Percentiles rank a stretch among this genome's conserved stretches.
Conservation (phyloP, 2,113 vertebrate genomes). For the Mustela lutreola region DNA sequence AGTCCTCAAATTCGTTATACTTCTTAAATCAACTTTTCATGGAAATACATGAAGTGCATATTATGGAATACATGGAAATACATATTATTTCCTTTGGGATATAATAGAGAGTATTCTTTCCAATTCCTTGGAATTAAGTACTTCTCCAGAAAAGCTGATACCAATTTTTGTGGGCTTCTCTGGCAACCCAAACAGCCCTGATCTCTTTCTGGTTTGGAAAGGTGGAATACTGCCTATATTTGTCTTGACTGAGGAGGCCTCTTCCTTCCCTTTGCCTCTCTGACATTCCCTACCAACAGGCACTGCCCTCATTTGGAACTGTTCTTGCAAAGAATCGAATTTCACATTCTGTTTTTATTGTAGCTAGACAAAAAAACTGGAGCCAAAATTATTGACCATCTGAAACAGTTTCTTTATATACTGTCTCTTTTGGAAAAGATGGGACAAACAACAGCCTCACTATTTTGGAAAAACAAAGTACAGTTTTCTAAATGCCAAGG, state of each 20-base stretch:
- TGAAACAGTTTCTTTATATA: background rate
- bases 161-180: background rate
- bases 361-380: background rate
- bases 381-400: background rate
- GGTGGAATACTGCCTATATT: background rate
- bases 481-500: background rate
- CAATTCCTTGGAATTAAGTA: conserved; percentile 11
- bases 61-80: background rate
- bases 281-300: too few species aligned
- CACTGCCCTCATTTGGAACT: background rate
- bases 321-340: background rate
- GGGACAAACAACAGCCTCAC: background rate
- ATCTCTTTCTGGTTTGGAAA: conserved; percentile 18
- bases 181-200: background rate
- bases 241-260: background rate
- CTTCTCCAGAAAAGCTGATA: background rate
- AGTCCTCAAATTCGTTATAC: background rate
- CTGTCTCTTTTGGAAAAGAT: background rate
- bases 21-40: background rate
- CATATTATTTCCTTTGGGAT: background rate
- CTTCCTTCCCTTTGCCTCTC: background rate
- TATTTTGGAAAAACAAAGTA: background rate
- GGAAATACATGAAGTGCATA: background rate
- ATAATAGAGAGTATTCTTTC: background rate
- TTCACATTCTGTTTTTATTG: background rate